Evolutionary conservation across 2,888 invertebrate species (phyloP), one percentile per base, ranked within the genome.

Genomic region (Agrotis ipsilon): DNA sequence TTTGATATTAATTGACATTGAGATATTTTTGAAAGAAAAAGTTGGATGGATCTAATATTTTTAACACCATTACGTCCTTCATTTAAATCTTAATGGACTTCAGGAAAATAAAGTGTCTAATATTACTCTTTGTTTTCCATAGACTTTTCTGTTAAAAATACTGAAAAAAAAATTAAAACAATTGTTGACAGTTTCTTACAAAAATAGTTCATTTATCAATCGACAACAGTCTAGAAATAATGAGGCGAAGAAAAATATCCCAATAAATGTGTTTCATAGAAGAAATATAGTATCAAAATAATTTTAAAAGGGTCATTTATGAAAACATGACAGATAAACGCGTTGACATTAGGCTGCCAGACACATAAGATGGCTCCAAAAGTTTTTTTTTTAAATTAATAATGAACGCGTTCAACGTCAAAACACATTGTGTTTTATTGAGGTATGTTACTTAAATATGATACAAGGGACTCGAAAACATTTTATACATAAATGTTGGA

Each of bases 141-240:
- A 39, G 39, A 39, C 39, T 32, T 32, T 32, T 32, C 1, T 0
- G 7, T 7, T 32, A 32, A 32, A 55, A 67, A 51, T 51, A 68
- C 11, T 52, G 75, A 78, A 73, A 59, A 24, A 9, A 32, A 32
- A 32, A 32, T 9, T 0, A 9, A 32, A 32, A 32, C 9, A 13
- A 60, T 70, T 71, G 75, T 57, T 62, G 57, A 57, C 62, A 32
- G 32, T 32, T 32, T 32, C 32, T 32, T 32, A 32, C 0, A 32
- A 32, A 62, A 69, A 55, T 51, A 66, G 71, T 67, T 65, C 63
- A 85, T 84, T 78, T 74, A 73, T 81, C 73, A 75, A 62, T 72
- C 77, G 55, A 73, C 75, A 68, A 67, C 60, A 32, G 69, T 46
- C 58, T 66, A 71, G 39, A 59, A 68, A 46, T 67, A 73, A 71